phyloP scores from a whole-genome alignment of 2,888 invertebrate species.

The Amorpha juglandis region DNA sequence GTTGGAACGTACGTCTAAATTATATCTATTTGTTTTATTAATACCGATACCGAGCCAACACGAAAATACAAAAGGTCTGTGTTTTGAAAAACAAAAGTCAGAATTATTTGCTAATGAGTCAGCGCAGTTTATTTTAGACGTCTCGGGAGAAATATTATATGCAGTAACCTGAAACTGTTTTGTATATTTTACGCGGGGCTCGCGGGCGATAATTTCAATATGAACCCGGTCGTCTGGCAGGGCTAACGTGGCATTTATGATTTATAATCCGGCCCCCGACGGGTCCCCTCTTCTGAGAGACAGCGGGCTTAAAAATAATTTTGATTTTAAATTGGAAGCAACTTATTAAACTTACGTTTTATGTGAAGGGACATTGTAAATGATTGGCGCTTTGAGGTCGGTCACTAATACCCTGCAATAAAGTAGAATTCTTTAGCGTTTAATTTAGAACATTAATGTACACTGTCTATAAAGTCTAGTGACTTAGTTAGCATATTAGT shows the following conservation, averaged over 20 bases:
- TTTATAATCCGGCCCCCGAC: constrained; percentile 79
- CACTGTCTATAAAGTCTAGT: background rate
- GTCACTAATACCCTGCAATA: background rate
- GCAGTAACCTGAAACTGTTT: constrained; percentile 77
- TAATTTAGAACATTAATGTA: background rate
- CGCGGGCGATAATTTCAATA: constrained; percentile 78
- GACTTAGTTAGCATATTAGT: background rate
- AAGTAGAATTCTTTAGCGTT: background rate
- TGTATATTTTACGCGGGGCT: constrained; percentile 74
- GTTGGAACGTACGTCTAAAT: constrained; percentile 1
- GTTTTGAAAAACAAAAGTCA: constrained; percentile 1
- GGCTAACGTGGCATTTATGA: constrained; percentile 80
- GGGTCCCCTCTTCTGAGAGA: constrained; percentile 72
- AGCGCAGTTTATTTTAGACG: constrained; percentile 63
- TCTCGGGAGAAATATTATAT: constrained; percentile 71
- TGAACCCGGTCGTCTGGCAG: constrained; percentile 59
- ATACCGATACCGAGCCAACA: background rate
- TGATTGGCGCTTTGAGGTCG: constrained; percentile 45
- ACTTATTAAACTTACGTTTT: constrained; percentile 72
- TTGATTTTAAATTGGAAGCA: constrained; percentile 78
- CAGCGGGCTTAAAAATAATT: constrained; percentile 75
- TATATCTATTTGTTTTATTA: constrained; percentile 21
- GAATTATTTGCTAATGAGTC: constrained; percentile 58
- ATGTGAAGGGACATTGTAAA: constrained; percentile 62
- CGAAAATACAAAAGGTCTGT: background rate